These are phyloP conservation scores for Margaritifera margaritifera DNA, from an alignment of 2,888 invertebrate species.

Conservation along the genomic window DNA sequence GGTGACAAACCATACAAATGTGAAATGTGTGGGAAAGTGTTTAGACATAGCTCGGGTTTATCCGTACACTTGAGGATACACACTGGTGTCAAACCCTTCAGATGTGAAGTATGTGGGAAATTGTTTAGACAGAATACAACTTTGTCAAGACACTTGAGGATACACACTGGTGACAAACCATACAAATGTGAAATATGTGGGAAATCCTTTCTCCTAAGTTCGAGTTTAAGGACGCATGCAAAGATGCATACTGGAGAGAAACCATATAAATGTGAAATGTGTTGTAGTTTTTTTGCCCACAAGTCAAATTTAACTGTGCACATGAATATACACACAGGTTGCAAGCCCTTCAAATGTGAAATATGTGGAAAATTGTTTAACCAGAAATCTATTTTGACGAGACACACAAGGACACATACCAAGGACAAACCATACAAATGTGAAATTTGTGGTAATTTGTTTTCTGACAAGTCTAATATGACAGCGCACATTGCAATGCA, in stretches of 20 bases:
- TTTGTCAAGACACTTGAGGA: too few relatives aligned
- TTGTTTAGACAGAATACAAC: too few relatives aligned
- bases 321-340: constrained; percentile 1
- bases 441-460: constrained; percentile 1
- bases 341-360: not conserved
- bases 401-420: not conserved
- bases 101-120: too few relatives aligned
- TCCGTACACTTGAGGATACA: too few relatives aligned
- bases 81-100: too few relatives aligned
- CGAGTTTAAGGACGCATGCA: not conserved
- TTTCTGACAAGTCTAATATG: not conserved
- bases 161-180: too few relatives aligned
- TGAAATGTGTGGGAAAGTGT: not conserved
- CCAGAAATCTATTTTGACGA: not conserved
- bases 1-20: not conserved
- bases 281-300: not conserved
- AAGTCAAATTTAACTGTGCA: not conserved
- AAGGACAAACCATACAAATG: not conserved
- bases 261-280: constrained; percentile 1
- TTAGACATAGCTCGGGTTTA: not conserved
- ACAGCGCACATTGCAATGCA: not conserved
- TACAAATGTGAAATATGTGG: not conserved
- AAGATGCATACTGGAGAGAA: too few relatives aligned
- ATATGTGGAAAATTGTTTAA: not conserved
- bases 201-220: not conserved